Percentiles rank a stretch among this genome's conserved stretches.
phyloP scores from a whole-genome alignment of 1,140 invertebrate species.

The Drosophila santomea region DNA sequence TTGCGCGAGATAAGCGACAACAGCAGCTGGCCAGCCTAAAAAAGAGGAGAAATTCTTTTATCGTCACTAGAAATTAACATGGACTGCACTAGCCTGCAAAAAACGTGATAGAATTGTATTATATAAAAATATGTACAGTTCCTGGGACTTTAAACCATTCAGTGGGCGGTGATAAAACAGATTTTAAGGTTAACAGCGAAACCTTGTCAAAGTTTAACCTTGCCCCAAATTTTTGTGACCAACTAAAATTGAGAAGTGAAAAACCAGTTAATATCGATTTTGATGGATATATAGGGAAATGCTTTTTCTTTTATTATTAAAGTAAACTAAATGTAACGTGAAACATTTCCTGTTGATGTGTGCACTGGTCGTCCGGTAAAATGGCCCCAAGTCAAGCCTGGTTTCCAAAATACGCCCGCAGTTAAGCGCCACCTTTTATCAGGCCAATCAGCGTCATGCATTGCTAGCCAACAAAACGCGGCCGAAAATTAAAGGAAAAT shows the following conservation, averaged over 20 bases:
- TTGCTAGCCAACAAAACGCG: conserved; percentile 20
- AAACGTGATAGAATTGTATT: background rate
- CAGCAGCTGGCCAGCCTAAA: conserved; percentile 43
- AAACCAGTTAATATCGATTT: too few species aligned
- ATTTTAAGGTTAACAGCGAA: background rate
- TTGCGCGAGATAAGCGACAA: conserved; percentile 40
- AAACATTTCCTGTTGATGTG: background rate
- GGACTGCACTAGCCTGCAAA: conserved; percentile 40
- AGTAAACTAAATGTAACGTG: too few species aligned
- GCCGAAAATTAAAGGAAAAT: conserved; percentile 40
- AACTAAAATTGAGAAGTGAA: too few species aligned
- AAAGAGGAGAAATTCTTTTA: conserved; percentile 23
- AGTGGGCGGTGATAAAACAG: too few species aligned
- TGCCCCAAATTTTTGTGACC: too few species aligned
- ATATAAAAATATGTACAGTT: too few species aligned
- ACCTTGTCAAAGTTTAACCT: too few species aligned
- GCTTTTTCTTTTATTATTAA: too few species aligned
- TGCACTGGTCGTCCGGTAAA: background rate
- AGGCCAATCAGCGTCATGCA: conserved; percentile 54
- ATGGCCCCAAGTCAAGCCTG: conserved; percentile 13
- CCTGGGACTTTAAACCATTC: background rate
- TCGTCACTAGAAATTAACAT: conserved; percentile 35
- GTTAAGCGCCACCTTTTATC: conserved; percentile 4
- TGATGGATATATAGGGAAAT: too few species aligned
- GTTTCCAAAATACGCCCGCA: conserved; percentile 16